Evolutionary conservation across 1,140 invertebrate genomes (phyloP).

Genomic region (Ceratosolen fusciceps): DNA sequence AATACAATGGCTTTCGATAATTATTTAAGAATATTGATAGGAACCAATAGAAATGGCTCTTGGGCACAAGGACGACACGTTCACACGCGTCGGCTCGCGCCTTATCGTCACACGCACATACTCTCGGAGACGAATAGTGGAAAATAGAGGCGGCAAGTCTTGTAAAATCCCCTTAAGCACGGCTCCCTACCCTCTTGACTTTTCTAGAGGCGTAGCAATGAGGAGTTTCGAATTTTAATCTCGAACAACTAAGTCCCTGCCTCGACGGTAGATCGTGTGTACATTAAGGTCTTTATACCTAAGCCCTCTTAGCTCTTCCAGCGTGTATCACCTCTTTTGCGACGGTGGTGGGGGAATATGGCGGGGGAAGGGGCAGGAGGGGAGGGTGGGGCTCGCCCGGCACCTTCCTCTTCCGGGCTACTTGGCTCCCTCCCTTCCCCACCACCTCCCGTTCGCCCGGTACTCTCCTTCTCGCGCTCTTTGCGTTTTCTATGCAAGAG

Average conservation of each 20-base stretch:
- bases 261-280: constrained; percentile 39
- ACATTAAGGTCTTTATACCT: constrained; percentile 46
- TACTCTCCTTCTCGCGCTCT: neutral
- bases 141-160: neutral
- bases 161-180: constrained; percentile 16
- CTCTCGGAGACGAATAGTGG: neutral
- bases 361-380: too few relatives aligned
- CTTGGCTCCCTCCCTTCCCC: neutral
- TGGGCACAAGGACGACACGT: neutral
- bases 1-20: neutral
- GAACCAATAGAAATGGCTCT: neutral
- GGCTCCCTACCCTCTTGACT: constrained; percentile 5
- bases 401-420: constrained; percentile 8
- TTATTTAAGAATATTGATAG: neutral
- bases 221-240: constrained; percentile 47
- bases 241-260: constrained; percentile 32
- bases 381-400: too few relatives aligned
- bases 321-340: constrained; percentile 32
- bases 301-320: constrained; percentile 29
- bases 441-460: neutral
- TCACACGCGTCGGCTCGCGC: neutral
- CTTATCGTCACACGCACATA: neutral
- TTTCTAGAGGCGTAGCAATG: constrained; percentile 24
- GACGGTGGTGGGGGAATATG: neutral
- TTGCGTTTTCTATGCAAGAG: neutral